Evolutionary conservation across 2,797 vertebrate genomes (phyloP), one percentile per base, ranked within the genome.

Genomic region (Ciconia nigra): DNA sequence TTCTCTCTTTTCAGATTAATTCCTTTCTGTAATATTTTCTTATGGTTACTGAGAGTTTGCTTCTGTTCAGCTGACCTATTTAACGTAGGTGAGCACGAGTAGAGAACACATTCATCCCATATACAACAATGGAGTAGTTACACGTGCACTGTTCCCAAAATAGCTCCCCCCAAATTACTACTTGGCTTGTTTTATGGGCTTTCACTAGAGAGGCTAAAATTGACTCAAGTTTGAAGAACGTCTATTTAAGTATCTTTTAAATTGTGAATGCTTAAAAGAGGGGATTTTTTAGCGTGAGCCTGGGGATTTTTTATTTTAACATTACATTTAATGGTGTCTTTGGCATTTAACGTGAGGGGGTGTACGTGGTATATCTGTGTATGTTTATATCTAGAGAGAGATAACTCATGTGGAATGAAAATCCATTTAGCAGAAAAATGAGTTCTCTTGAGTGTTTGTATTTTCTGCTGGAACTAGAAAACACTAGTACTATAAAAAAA

Each of bases 381-480:
- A 81, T 94, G 92, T 97, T 95, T 97, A 87, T 96, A 94, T 95
- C 93, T 93, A 72, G 83, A 94, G 94, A 96, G 94, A 80, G 94
- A 96, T 93, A 96, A 96, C 87, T 95, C 90, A 89, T 90, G 89
- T 97, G 93, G 91, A 96, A 96, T 95, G 85, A 93, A 97, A 97
- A 97, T 97, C 93, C 94, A 96, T 97, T 96, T 97, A 96, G 95
- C 95, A 96, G 94, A 97, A 96, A 97, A 97, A 98, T 95, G 89
- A 96, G 95, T 96, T 93, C 85, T 96, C 92, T 80, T 57, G 94
- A 93, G 96, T 95, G 95, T 97, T 97, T 97, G 94, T 94, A 92
- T 97, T 97, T 96, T 97, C 91, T 97, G 83, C 93, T 96, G 86
- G 65, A 97, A 97, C 89, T 93, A 96, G 95, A 97, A 97, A 97